A percentile compares a stretch with the other conserved stretches of the same genome.
Evolutionary conservation across 2,888 invertebrate genomes (phyloP).

Genomic region (Petrolisthes cinctipes): DNA sequence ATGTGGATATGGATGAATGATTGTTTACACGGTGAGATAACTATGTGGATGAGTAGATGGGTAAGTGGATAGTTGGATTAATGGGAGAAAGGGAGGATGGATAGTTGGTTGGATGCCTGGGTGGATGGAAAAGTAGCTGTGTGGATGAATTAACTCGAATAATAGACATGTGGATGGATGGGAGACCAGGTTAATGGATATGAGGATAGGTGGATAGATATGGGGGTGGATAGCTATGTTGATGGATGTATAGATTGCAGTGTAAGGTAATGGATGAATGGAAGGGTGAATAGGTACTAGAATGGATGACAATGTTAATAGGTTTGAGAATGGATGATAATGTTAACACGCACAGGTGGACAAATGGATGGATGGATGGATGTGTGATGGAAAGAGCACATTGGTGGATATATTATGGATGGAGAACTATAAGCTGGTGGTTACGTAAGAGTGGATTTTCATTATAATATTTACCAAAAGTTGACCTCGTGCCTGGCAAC

Average conservation of each 20-base stretch:
- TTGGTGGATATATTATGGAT: neutral
- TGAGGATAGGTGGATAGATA: neutral
- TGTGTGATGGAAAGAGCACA: neutral
- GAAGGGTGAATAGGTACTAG: neutral
- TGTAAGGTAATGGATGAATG: neutral
- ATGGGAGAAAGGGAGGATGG: neutral
- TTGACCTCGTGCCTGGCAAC: too few species aligned
- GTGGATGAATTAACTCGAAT: neutral
- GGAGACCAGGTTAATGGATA: neutral
- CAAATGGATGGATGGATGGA: neutral
- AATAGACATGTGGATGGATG: neutral
- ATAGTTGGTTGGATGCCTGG: conserved; percentile 4
- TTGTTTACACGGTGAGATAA: neutral
- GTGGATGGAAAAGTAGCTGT: neutral
- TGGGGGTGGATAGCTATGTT: neutral
- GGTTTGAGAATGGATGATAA: too few species aligned
- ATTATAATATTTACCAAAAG: neutral
- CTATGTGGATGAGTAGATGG: too few species aligned
- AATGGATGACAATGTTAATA: too few species aligned
- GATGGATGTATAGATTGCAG: neutral
- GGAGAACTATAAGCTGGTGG: neutral
- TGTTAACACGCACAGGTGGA: neutral
- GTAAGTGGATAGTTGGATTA: neutral
- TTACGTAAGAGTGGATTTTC: neutral
- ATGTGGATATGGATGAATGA: neutral